Conservation (phyloP, 2,113 vertebrate species). For the Crotalus viridis region DNA sequence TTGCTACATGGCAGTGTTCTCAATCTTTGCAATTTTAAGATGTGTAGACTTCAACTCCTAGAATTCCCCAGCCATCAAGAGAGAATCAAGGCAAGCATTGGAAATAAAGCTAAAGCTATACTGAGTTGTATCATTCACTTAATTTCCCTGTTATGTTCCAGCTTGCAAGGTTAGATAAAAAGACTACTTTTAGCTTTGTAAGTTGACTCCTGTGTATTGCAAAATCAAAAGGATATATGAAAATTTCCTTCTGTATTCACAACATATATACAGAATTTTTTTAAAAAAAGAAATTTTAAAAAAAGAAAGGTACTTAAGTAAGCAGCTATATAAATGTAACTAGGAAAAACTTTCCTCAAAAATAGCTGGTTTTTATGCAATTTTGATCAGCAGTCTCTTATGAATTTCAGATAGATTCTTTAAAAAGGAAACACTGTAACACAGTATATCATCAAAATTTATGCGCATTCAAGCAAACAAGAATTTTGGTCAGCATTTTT, state of each 20-base stretch:
- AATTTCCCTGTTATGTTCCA: slow-evolving; percentile 46
- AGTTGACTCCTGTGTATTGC: slow-evolving; percentile 42
- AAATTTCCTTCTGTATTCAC: slow-evolving; percentile 48
- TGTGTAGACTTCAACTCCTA: neutral
- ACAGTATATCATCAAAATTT: neutral
- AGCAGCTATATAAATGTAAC: neutral
- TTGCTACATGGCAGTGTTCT: slow-evolving; percentile 45
- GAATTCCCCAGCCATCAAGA: neutral
- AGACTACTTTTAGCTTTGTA: slow-evolving; percentile 53
- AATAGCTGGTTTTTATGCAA: neutral
- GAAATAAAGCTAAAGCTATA: slow-evolving; percentile 56
- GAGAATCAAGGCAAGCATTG: slow-evolving; percentile 46
- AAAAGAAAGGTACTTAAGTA: neutral
- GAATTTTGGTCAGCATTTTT: neutral
- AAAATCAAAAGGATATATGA: slow-evolving; percentile 33
- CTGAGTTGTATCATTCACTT: slow-evolving; percentile 47
- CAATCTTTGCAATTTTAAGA: slow-evolving; percentile 21
- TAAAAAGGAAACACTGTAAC: neutral
- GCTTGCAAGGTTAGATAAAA: slow-evolving; percentile 53
- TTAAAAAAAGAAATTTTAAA: neutral
- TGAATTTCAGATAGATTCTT: neutral
- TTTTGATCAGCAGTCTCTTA: neutral
- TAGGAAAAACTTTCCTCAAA: neutral
- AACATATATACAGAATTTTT: neutral
- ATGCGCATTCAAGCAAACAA: neutral